Percentiles rank a stretch among this genome's conserved stretches.
phyloP scores from a whole-genome alignment of 2,888 invertebrate genomes.

The Lottia gigantea region DNA sequence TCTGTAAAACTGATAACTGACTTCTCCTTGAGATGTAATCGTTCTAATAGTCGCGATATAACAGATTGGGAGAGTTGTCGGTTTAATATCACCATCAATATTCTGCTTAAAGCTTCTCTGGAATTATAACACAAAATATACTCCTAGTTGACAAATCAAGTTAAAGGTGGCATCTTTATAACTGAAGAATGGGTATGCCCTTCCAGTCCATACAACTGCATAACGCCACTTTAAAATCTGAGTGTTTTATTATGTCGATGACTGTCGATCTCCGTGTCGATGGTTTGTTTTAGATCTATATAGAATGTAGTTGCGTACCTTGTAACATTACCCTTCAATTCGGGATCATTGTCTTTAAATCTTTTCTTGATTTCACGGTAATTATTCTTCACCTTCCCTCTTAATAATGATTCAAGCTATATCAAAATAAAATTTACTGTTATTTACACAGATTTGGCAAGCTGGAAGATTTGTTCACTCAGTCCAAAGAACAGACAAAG shows the following conservation, averaged over 20 bases:
- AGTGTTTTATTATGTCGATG: too few species aligned
- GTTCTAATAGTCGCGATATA: constrained; percentile 54
- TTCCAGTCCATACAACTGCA: too few species aligned
- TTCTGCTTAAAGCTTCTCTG: constrained; percentile 64
- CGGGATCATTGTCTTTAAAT: constrained; percentile 67
- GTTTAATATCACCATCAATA: constrained; percentile 56
- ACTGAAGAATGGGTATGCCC: too few species aligned
- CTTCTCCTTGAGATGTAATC: constrained; percentile 55
- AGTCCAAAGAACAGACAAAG: too few species aligned
- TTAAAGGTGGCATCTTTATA: neutral
- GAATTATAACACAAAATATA: constrained; percentile 4
- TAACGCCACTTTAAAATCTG: too few species aligned
- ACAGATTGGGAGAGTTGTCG: constrained; percentile 49
- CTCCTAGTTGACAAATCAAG: neutral
- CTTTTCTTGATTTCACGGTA: constrained; percentile 63
- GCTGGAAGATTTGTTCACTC: too few species aligned
- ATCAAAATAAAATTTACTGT: neutral
- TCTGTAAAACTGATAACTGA: constrained; percentile 60
- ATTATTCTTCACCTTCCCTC: constrained; percentile 58
- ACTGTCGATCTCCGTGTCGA: too few species aligned
- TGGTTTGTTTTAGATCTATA: too few species aligned
- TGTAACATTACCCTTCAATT: constrained; percentile 65
- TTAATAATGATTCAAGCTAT: constrained; percentile 58
- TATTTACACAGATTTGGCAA: too few species aligned
- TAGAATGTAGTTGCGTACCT: constrained; percentile 43